Percentiles rank a stretch among this genome's conserved stretches.
Conservation (phyloP, 1,140 invertebrate genomes). For the Pseudomyrmex flavicornis region DNA sequence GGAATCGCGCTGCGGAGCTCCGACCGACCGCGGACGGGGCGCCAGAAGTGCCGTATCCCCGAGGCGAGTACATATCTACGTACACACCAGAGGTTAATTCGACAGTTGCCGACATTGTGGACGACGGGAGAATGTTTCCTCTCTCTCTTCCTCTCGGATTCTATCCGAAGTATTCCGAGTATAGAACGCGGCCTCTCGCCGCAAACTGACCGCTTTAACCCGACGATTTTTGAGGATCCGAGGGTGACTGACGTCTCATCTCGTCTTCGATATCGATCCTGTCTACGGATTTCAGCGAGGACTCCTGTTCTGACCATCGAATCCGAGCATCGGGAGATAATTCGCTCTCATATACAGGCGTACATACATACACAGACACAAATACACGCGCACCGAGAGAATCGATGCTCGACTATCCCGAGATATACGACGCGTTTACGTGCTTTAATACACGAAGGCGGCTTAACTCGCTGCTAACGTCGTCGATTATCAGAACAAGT, state of each 20-base stretch:
- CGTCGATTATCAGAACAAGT: conserved; percentile 1
- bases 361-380: background rate
- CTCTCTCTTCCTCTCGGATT: conserved; percentile 33
- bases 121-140: conserved; percentile 71
- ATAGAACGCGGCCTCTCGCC: conserved; percentile 26
- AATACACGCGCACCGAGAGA: background rate
- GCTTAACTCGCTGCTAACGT: conserved; percentile 38
- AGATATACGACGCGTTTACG: conserved; percentile 34
- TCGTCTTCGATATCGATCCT: conserved; percentile 53
- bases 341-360: conserved; percentile 13
- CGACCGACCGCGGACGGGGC: conserved; percentile 41
- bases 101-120: conserved; percentile 65
- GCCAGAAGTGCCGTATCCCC: conserved; percentile 56
- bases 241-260: conserved; percentile 50
- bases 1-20: conserved; percentile 48
- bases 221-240: conserved; percentile 56
- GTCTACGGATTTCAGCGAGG: conserved; percentile 6
- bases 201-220: conserved; percentile 51
- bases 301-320: conserved; percentile 37
- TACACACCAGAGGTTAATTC: conserved; percentile 63
- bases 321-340: conserved; percentile 50
- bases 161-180: conserved; percentile 68
- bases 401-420: conserved; percentile 46
- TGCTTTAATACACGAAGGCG: conserved; percentile 5
- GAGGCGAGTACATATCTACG: conserved; percentile 56